phyloP scores from a whole-genome alignment of 1,140 invertebrate species.

The Protaetia brevitarsis region DNA sequence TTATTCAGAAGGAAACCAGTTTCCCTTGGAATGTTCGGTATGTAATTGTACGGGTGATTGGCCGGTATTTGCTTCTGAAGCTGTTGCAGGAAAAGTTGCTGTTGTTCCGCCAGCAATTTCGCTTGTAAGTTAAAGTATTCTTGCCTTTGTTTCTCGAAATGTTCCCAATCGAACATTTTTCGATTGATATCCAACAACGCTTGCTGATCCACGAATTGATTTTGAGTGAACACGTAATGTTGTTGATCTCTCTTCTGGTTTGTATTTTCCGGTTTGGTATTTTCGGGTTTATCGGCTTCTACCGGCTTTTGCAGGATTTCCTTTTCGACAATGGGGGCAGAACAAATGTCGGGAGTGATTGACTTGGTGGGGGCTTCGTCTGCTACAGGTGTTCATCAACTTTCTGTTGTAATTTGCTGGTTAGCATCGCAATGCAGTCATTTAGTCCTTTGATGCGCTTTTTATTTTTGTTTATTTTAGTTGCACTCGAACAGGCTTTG shows the following conservation, averaged over 20 bases:
- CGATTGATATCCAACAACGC: background rate
- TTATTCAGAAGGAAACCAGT: background rate
- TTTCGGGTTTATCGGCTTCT: background rate
- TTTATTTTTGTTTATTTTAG: constrained; percentile 37
- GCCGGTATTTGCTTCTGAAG: background rate
- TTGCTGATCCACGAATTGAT: background rate
- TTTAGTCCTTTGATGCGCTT: constrained; percentile 49
- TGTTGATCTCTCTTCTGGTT: background rate
- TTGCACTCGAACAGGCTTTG: background rate
- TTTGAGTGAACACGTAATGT: background rate
- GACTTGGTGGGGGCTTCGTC: background rate
- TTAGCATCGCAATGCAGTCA: constrained; percentile 57
- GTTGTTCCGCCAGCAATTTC: background rate
- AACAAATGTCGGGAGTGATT: background rate
- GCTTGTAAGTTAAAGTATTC: background rate
- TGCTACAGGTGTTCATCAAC: too few relatives aligned
- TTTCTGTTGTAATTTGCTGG: constrained; percentile 49
- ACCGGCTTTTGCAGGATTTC: background rate
- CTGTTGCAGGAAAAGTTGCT: background rate
- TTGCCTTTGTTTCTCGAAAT: background rate
- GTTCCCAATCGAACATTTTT: background rate
- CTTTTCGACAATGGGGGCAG: background rate
- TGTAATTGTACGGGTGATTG: background rate
- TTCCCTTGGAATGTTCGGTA: background rate
- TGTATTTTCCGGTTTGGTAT: background rate